phyloP scores from a whole-genome alignment of 2,888 invertebrate genomes.

The Selenia dentaria region DNA sequence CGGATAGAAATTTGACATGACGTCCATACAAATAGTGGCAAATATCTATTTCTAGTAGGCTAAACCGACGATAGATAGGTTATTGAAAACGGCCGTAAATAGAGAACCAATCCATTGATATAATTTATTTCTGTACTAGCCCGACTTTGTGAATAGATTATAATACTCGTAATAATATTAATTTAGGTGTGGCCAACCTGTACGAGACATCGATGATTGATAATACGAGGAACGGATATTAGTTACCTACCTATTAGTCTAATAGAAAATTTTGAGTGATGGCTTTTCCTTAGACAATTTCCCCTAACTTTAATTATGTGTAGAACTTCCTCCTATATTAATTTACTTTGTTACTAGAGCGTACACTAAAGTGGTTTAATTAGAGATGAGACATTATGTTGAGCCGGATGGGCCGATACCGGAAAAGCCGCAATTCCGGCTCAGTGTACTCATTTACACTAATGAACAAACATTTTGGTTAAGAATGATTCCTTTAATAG shows the following conservation, averaged over 20 bases:
- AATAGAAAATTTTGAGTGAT: conserved; percentile 15
- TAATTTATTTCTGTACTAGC: too few relatives aligned
- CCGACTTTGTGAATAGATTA: too few relatives aligned
- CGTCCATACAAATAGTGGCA: too few relatives aligned
- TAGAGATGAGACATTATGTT: conserved; percentile 1
- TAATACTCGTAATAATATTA: too few relatives aligned
- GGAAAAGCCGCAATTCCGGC: neutral
- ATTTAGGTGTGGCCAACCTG: conserved; percentile 6
- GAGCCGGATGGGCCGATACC: neutral
- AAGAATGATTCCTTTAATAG: too few relatives aligned
- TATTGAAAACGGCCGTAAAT: too few relatives aligned
- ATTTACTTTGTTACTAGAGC: neutral
- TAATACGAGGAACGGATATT: neutral
- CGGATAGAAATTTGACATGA: too few relatives aligned
- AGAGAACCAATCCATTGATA: too few relatives aligned
- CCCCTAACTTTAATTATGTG: conserved; percentile 3
- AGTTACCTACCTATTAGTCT: neutral
- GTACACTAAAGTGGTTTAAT: neutral
- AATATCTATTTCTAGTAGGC: too few relatives aligned
- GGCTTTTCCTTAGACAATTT: neutral
- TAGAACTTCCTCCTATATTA: conserved; percentile 2
- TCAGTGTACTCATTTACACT: neutral
- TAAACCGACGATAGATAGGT: too few relatives aligned
- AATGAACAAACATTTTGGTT: too few relatives aligned
- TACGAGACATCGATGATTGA: neutral